phyloP scores from a whole-genome alignment of 2,888 invertebrate genomes.

The Hypena proboscidalis region DNA sequence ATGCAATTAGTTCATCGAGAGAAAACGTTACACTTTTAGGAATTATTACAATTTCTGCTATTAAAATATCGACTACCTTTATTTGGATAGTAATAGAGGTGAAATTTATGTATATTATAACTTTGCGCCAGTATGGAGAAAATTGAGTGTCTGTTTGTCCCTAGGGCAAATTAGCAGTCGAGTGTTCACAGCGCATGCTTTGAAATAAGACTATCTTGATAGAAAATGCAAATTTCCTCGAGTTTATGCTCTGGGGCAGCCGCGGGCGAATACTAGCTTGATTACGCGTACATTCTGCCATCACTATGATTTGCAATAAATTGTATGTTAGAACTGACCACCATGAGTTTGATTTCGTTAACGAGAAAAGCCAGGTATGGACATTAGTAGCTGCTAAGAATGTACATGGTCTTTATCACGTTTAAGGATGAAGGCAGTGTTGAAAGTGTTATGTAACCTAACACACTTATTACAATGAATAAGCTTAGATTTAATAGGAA shows the following conservation, averaged over 20 bases:
- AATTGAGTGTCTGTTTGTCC: conserved; percentile 32
- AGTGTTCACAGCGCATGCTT: conserved; percentile 50
- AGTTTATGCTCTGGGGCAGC: conserved; percentile 45
- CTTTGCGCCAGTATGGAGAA: not conserved
- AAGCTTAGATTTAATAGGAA: too few relatives aligned
- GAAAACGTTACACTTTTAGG: conserved; percentile 5
- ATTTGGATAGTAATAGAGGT: conserved; percentile 2
- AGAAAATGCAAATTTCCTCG: conserved; percentile 61
- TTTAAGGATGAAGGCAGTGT: too few relatives aligned
- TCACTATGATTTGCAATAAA: conserved; percentile 22
- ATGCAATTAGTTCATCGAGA: not conserved
- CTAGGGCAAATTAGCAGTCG: conserved; percentile 60
- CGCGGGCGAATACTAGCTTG: conserved; percentile 42
- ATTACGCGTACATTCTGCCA: conserved; percentile 35
- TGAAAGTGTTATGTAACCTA: too few relatives aligned
- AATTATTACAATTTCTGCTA: conserved; percentile 5
- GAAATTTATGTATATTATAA: not conserved
- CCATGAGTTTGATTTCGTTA: not conserved
- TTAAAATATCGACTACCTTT: conserved; percentile 10
- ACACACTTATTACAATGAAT: too few relatives aligned
- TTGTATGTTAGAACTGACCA: not conserved
- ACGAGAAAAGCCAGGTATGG: not conserved
- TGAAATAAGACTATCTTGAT: conserved; percentile 57
- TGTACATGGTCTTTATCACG: too few relatives aligned
- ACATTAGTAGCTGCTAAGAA: too few relatives aligned